These are phyloP conservation scores for Palaemon carinicauda DNA, from an alignment of 1,140 invertebrate species.

Conservation along the genomic window DNA sequence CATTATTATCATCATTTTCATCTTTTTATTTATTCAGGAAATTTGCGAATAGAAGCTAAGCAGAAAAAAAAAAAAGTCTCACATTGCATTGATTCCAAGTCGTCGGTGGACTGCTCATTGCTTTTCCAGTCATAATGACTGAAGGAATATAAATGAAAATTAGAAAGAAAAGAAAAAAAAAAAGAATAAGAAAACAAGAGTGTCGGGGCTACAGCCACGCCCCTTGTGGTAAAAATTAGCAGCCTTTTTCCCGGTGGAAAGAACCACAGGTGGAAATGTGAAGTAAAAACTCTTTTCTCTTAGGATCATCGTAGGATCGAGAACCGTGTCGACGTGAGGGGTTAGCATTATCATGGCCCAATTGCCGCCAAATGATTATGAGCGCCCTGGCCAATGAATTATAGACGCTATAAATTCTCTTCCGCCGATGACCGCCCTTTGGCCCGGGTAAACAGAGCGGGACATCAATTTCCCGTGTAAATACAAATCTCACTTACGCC, in stretches of 20 bases:
- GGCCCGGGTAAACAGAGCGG: constrained; percentile 17
- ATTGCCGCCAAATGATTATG: constrained; percentile 24
- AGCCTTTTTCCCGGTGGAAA: neutral
- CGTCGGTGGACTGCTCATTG: no score
- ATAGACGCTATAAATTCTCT: constrained; percentile 28
- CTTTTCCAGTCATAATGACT: no score
- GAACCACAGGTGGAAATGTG: neutral
- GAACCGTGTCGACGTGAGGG: neutral
- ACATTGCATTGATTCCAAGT: no score
- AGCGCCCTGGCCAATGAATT: constrained; percentile 31
- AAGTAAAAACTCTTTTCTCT: neutral
- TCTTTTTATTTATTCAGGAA: no score
- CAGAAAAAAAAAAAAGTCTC: no score
- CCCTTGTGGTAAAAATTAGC: no score
- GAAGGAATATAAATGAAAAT: no score
- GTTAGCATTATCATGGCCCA: neutral
- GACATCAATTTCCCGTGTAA: constrained; percentile 40
- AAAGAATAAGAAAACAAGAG: no score
- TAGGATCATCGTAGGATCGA: neutral
- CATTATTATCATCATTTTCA: no score
- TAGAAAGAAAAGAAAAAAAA: no score
- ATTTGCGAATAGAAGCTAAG: no score
- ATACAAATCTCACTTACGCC: constrained; percentile 40
- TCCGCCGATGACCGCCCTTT: constrained; percentile 25
- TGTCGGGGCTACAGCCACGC: no score